Base-by-base conservation (phyloP, 2,888 invertebrate species). In the Polyommatus iphigenia region DNA sequence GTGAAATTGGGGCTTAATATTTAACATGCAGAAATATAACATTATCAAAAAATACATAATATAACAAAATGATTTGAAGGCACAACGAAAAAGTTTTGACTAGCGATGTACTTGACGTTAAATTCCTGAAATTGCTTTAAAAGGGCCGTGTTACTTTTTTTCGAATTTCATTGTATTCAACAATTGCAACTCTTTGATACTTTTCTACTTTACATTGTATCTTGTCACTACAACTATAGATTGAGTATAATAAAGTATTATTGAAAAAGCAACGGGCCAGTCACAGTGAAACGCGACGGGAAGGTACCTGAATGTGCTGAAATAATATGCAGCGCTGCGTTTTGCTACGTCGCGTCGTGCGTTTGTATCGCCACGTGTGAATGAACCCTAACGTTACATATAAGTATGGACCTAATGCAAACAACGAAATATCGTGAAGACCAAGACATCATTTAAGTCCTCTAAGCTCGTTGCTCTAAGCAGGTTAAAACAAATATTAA, bases 21-120 rank as follows among this genome's bases (percentile, higher is more conserved):
- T 50, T 20, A 73, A 73, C 50, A 46, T 73, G 73, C 50, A 77
- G 54, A 29, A 54, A 46, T 46, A 36, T 50, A 71, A 77, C 46
- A 77, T 71, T 32, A 18, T 8, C 24, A 50, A 62, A 67, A 8
- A 36, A n/a, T 32, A 46, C 29, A 76, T 62, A 59, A 76, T 76
- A 36, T 32, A 41, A 59, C 6, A 71, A 71, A 71, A 71, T 36
- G 10, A 72, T 46, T 24, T 46, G 15, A 73, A 46, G 41, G 46
- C 73, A 73, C 46, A 73, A 73, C 46, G 46, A 10, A 73, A 24
- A 72, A 3, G 6, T 20, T 24, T 73, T 73, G 73, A 73, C 73
- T 73, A 73, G 73, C 24, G 73, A 73, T 73, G 50, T 73, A 41
- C 20, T 46, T 20, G 71, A 32, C 18, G 71, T 71, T 71, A 18